A percentile compares a stretch with the other conserved stretches of the same genome.
phyloP scores from a whole-genome alignment of 2,888 invertebrate genomes.

The Leucoptera coffeella region DNA sequence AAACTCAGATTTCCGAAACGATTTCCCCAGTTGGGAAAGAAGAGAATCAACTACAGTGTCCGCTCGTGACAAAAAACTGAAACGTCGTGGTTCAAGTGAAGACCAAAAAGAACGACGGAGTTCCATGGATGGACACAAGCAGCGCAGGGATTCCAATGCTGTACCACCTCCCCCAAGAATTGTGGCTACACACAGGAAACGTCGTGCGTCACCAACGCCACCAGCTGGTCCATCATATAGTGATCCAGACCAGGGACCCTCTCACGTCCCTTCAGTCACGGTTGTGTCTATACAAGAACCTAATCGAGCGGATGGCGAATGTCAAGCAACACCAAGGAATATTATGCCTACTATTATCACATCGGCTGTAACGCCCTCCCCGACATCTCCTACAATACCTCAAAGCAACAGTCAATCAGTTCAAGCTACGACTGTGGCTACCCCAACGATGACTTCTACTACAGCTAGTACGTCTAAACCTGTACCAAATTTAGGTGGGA shows the following conservation, averaged over 20 bases:
- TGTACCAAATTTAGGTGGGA: slow-evolving; percentile 46
- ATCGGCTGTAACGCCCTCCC: slow-evolving; percentile 70
- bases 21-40: slow-evolving; percentile 67
- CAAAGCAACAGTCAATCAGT: slow-evolving; percentile 5
- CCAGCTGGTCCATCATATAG: slow-evolving; percentile 47
- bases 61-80: slow-evolving; percentile 35
- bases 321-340: slow-evolving; percentile 53
- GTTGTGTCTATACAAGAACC: slow-evolving; percentile 40
- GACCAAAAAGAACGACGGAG: slow-evolving; percentile 59
- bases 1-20: slow-evolving; percentile 59
- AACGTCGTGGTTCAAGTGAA: slow-evolving; percentile 60
- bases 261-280: slow-evolving; percentile 37
- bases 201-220: slow-evolving; percentile 32
- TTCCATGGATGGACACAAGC: slow-evolving; percentile 63
- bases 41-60: slow-evolving; percentile 57
- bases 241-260: slow-evolving; percentile 58
- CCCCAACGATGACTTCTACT: slow-evolving; percentile 10
- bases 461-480: too few relatives aligned
- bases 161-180: slow-evolving; percentile 60
- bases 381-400: slow-evolving; percentile 68
- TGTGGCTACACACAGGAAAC: slow-evolving; percentile 58
- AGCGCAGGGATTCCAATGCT: slow-evolving; percentile 63
- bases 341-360: slow-evolving; percentile 3
- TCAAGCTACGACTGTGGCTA: neutral
- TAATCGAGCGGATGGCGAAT: slow-evolving; percentile 55